Base-by-base conservation (phyloP, 1,140 invertebrate species). In the Eriosoma lanigerum region DNA sequence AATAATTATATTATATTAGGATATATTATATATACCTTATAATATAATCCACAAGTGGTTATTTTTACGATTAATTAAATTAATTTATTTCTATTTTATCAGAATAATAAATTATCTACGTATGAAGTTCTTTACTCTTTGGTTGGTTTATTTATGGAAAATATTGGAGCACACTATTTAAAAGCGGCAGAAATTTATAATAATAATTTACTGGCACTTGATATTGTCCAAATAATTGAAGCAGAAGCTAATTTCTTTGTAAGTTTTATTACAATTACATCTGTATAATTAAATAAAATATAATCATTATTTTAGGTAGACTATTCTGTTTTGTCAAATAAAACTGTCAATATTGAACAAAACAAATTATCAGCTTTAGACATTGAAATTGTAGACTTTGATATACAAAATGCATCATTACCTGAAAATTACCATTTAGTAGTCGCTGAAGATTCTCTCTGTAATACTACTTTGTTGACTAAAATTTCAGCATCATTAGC, bases 91-190 rank as follows among this genome's bases (percentile, higher is more conserved):
- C n/a, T n/a, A n/a, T n/a, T n/a, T n/a, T 24, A 46, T 19, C 19
- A 78, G 73, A 26, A 29, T 2, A 46, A 78, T 0, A 13, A 78
- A 5, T 26, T 60, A 46, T 12, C 73, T 19, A 62, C 56, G 46
- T 62, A 78, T 8, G 75, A 78, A 13, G 24, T 78, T 9, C 75
- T 78, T 24, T 78, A 78, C 0, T 21, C 56, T 0, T n/a, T 78
- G 38, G 44, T 78, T 48, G 75, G 75, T 26, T 48, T 78, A 29
- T 46, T 78, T 19, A 78, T 78, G 75, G 75, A 78, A 78, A 78
- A 78, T 19, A 52, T 78, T 8, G 75, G 75, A 19, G 15, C n/a
- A 19, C 75, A 29, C 21, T 0, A 46, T 29, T 6, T 78, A 19
- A 78, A 78, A 62, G 56, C 38, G 29, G 24, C 56, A 3, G 75